Conservation (phyloP, 1,140 invertebrate genomes). For the Dendroctonus valens region DNA sequence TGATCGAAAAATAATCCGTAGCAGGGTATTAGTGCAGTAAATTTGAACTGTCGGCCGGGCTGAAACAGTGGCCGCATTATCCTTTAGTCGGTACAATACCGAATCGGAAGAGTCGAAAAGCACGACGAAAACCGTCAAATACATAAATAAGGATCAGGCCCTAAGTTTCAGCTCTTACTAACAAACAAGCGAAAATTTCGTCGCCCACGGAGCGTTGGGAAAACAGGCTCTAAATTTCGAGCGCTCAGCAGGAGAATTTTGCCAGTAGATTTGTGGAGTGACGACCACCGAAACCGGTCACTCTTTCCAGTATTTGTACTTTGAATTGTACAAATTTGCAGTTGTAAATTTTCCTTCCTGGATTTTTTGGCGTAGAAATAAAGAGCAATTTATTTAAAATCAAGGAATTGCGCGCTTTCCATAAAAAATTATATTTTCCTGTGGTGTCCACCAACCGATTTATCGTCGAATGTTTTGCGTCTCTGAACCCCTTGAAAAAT, state of each 20-base stretch:
- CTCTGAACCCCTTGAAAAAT: no score
- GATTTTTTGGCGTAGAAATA: no score
- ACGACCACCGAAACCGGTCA: no score
- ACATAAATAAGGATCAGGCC: conserved; percentile 27
- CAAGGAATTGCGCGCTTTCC: no score
- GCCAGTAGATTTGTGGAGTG: neutral
- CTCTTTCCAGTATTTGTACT: no score
- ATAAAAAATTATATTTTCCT: no score
- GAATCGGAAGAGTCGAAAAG: conserved; percentile 14
- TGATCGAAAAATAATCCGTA: conserved; percentile 9
- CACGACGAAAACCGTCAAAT: conserved; percentile 20
- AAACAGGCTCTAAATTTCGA: conserved; percentile 23
- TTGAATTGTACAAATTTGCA: no score
- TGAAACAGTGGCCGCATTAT: conserved; percentile 10
- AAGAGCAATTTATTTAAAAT: no score
- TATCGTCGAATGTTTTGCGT: no score
- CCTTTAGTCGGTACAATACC: conserved; percentile 4
- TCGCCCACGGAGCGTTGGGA: conserved; percentile 16
- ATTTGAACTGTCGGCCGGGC: conserved; percentile 9
- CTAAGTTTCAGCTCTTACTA: conserved; percentile 22
- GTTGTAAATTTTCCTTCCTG: no score
- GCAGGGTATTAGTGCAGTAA: conserved; percentile 11
- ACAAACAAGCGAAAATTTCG: conserved; percentile 32
- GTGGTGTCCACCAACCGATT: no score
- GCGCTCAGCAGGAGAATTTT: conserved; percentile 4